Evolutionary conservation across 2,888 invertebrate genomes (phyloP), one percentile per base, ranked within the genome.

Genomic region (Disparrhopalites patrizii): DNA sequence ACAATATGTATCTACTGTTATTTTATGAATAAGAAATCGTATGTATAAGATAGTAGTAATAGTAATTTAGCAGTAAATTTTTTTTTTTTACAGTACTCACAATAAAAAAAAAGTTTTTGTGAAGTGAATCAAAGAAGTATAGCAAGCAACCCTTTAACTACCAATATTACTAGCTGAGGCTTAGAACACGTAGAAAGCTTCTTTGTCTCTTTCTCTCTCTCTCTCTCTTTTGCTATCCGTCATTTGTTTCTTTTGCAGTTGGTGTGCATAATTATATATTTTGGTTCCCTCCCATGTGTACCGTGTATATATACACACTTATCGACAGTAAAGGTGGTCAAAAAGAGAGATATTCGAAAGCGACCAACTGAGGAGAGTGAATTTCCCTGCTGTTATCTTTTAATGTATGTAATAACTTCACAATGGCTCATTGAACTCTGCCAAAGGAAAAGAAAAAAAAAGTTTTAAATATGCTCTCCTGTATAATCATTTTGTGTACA

Each of bases 401-500:
- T 27, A 54, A 54, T 54, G 54, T 23, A 54, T 18, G 31, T 54
- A 31, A 54, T 54, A 54, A 54, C 33, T 54, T 31, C 20, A 31
- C 54, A 54, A 36, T 38, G 61, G 61, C 61, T 61, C 61, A 61
- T 61, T 61, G 61, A 61, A 61, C 61, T 61, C 61, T 61, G 13
- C 54, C n/a, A n/a, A n/a, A n/a, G n/a, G n/a, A n/a, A n/a, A n/a
- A n/a, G n/a, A n/a, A n/a, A 54, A n/a, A 33, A 20, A 54, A 54
- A 54, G 20, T 25, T 47, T n/a, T 23, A 47, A 47, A 23, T 10
- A 23, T 23, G 20, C 47, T 47, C 25, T 20, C 47, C 20, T n/a
- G n/a, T n/a, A n/a, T n/a, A n/a, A n/a, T n/a, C n/a, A n/a, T n/a
- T n/a, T n/a, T n/a, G n/a, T n/a, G n/a, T n/a, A n/a, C n/a, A n/a